Conservation (phyloP, 1,140 invertebrate species). For the Papilio helenus region DNA sequence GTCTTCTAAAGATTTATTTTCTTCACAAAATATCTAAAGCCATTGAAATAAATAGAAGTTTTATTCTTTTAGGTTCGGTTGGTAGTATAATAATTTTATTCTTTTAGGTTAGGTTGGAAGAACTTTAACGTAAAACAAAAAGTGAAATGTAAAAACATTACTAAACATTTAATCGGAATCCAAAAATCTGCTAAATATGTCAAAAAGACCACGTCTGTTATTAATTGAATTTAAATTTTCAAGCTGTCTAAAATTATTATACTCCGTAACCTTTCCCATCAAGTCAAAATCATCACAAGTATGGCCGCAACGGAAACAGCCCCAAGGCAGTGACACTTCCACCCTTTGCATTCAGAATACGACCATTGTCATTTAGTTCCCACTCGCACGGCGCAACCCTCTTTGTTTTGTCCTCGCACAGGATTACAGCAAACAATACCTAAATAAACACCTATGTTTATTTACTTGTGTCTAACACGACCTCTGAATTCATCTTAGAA, state of each 20-base stretch:
- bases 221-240: neutral
- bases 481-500: neutral
- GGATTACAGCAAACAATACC: slow-evolving; percentile 23
- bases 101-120: neutral
- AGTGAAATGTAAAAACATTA: neutral
- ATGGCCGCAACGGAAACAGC: slow-evolving; percentile 19
- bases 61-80: neutral
- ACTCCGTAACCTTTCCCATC: neutral
- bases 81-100: neutral
- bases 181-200: neutral
- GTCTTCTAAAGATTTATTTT: neutral
- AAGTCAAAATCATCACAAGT: slow-evolving; percentile 13
- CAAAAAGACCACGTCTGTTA: neutral
- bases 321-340: slow-evolving; percentile 21
- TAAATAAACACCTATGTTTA: slow-evolving; percentile 24
- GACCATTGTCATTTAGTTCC: neutral
- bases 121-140: neutral
- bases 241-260: neutral
- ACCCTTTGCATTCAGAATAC: slow-evolving; percentile 23
- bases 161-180: neutral
- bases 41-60: neutral
- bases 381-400: neutral
- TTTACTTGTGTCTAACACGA: neutral
- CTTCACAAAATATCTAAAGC: neutral
- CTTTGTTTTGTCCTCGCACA: slow-evolving; percentile 22